Base-by-base conservation (phyloP, 2,888 invertebrate genomes). In the Cheilosia scutellata region DNA sequence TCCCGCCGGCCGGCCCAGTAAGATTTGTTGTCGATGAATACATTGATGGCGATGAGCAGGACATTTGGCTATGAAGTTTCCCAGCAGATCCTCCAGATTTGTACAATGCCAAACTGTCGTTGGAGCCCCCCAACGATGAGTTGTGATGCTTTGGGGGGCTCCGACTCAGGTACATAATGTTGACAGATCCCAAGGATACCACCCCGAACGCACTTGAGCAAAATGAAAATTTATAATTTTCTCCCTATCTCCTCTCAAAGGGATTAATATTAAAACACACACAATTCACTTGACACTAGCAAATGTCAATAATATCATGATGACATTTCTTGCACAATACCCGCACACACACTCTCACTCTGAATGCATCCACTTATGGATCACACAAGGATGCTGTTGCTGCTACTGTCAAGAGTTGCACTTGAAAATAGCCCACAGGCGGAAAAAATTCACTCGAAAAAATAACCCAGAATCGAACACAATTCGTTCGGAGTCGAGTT, bases 81-180 rank as follows among this genome's bases (percentile, higher is more conserved):
- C 84, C 83, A 4, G 86, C 60, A 33, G 71, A 49, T 16, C 49
- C 27, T 25, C 27, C 51, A 11, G 74, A 58, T 76, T 86, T 86
- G 63, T 74, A 86, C 65, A 77, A 68, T 62, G 71, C 55, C 86
- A 86, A 75, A 77, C 88, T 88, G 87, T 84, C 76, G 42, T 65
- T 74, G 91, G 92, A 92, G 91, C 91, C 91, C 91, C 91, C 91
- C 91, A 89, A 88, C 75, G 80, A 88, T 75, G 89, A 88, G 79
- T 88, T 88, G 84, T 89, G 90, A 86, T 89, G 89, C 72, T 89
- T 89, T 89, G 91, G 91, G 91, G 91, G 91, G 91, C 91, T 92
- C 91, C 92, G 90, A 87, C 88, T 90, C 87, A 89, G 88, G 80
- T 89, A 88, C 92, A 92, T 92, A 83, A 76, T 88, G 82, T 84